Base-by-base conservation (phyloP, 2,113 vertebrate species). In the Takifugu flavidus region DNA sequence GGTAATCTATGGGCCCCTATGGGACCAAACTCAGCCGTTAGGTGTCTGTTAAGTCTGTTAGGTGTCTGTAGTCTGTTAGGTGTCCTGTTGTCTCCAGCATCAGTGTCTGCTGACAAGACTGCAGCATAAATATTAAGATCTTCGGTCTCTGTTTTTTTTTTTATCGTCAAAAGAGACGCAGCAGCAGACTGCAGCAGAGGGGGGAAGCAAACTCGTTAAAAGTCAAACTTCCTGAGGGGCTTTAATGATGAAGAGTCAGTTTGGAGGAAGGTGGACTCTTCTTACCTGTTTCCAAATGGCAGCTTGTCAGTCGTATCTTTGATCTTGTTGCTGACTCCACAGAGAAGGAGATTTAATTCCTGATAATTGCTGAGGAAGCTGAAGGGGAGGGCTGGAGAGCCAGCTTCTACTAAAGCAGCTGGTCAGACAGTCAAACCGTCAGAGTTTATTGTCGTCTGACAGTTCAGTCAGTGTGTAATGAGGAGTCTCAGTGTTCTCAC, bases 281-380 rank as follows among this genome's bases (percentile, higher is more conserved):
- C 49, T 50, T 5, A 51, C 62, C 45, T 20, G 28, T 42, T 44
- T 62, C 56, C 53, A 5, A 39, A 4, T 62, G 72, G 78, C 70
- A 65, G 70, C 66, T 43, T 65, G 76, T 71, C 76, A 79, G 74
- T 47, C 57, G 49, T 6, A 6, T 70, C 80, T 60, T 72, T 72
- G 60, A 53, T 62, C 61, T 51, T 3, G 58, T 61, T 63, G 54
- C 57, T 43, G 66, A 73, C 73, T 63, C 54, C 69, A 68, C 58
- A 55, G 15, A 5, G 51, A 56, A 62, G 4, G 53, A 51, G 67
- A 65, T 76, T 71, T 74, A 68, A 76, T 74, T 68, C 63, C 54
- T 59, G 58, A 65, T 79, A 77, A 82, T 74, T 71, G 73, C 67
- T 72, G 45, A 25, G 45, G 39, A 57, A 42, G 59, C 56, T 43